Base-by-base conservation (phyloP, 2,888 invertebrate species). In the Hydroisotoma schaefferi region DNA sequence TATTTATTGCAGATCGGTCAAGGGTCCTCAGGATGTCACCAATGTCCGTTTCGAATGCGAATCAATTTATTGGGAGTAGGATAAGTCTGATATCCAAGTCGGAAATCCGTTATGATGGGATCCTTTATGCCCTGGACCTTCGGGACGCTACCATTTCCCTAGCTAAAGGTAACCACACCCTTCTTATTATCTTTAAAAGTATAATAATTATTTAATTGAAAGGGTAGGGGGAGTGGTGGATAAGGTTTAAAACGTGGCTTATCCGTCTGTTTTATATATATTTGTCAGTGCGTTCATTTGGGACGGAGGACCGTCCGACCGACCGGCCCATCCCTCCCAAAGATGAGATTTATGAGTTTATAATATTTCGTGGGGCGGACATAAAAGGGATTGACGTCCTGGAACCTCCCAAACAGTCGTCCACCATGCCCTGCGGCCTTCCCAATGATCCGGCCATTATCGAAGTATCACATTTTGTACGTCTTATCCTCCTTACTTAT, bases 21-120 rank as follows among this genome's bases (percentile, higher is more conserved):
- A n/a, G n/a, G n/a, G n/a, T n/a, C n/a, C n/a, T n/a, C n/a, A n/a
- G n/a, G n/a, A 88, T 88, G 88, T 85, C 85, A 82, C 83, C 87
- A 79, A 88, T 88, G 81, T 49, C 49, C 6, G 49, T 49, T 2
- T 18, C 18, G 6, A 26, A 25, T 27, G 49, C 88, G 81, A 89
- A 92, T 87, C 93, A 97, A 80, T 99, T 98, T 84, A 85, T 99
- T 78, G 99, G 99, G 84, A 95, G 95, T 80, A 97, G 97, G 82
- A 99, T 99, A 79, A 97, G 95, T 84, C 85, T 99, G 78, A 95
- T 99, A 84, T 98, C 98, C 76, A 99, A 98, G 83, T 94, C 98
- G 72, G 98, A 98, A 82, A 99, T 99, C 80, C 87, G 99, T 73
- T 99, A 99, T 81, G 98, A 98, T 83, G 98, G 98, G 75, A 88